These are phyloP conservation scores for Argynnis bischoffii DNA, from an alignment of 2,888 invertebrate species.

Conservation along the genomic window DNA sequence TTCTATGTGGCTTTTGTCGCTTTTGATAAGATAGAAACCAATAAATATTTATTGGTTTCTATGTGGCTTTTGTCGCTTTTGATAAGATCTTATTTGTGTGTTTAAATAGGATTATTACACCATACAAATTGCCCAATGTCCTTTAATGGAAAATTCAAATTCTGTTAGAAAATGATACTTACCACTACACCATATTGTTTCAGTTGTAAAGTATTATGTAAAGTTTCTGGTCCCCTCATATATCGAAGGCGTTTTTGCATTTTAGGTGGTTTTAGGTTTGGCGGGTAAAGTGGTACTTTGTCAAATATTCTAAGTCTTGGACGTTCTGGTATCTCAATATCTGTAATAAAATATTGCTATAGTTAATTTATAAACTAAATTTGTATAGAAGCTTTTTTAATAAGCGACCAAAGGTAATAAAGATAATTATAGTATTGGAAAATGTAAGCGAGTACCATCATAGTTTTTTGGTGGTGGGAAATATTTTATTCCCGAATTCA, in stretches of 20 bases:
- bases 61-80: too few relatives aligned
- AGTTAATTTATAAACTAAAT: not conserved
- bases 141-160: not conserved
- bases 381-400: not conserved
- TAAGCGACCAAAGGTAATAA: not conserved
- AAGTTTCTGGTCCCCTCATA: slow-evolving; percentile 94
- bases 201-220: slow-evolving; percentile 93
- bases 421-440: not conserved
- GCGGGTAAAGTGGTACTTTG: slow-evolving; percentile 87
- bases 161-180: slow-evolving; percentile 54
- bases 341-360: slow-evolving; percentile 61
- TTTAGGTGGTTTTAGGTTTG: slow-evolving; percentile 88
- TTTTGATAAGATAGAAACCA: too few relatives aligned
- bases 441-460: slow-evolving; percentile 77
- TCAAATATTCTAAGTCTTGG: slow-evolving; percentile 87
- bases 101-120: too few relatives aligned
- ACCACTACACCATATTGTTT: slow-evolving; percentile 97
- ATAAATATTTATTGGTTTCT: too few relatives aligned
- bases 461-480: slow-evolving; percentile 86
- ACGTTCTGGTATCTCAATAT: slow-evolving; percentile 88
- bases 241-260: slow-evolving; percentile 91
- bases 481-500: slow-evolving; percentile 84
- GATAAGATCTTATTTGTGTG: too few relatives aligned
- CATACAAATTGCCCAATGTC: too few relatives aligned
- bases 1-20: too few relatives aligned